phyloP scores from a whole-genome alignment of 2,797 vertebrate species.

The Diplodus sargus region DNA sequence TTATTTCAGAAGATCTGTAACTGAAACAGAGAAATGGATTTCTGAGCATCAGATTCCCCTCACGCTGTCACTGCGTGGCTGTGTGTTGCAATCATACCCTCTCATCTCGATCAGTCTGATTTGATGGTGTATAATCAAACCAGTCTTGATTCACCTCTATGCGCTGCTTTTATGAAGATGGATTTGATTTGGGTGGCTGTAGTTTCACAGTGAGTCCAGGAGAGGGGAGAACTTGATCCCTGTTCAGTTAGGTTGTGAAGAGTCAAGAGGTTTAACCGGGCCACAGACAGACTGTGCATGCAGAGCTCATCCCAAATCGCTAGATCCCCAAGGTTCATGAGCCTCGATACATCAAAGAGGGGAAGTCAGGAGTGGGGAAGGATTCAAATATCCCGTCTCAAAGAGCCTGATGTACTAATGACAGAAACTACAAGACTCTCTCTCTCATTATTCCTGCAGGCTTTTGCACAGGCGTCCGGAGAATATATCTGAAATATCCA shows the following conservation, averaged over 20 bases:
- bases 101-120: conserved; percentile 8
- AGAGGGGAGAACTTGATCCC: conserved; percentile 18
- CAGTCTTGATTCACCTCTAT: not conserved
- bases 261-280: conserved; percentile 44
- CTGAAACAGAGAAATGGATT: not conserved
- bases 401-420: conserved; percentile 3
- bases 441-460: not conserved
- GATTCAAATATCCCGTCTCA: conserved; percentile 9
- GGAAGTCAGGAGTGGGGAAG: conserved; percentile 5
- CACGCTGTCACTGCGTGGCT: not conserved
- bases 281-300: not conserved
- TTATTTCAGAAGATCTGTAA: conserved; percentile 74
- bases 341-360: conserved; percentile 21
- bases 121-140: not conserved
- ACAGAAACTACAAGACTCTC: not conserved
- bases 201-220: conserved; percentile 31
- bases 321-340: conserved; percentile 19
- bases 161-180: conserved; percentile 2
- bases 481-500: not conserved
- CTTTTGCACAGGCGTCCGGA: not conserved
- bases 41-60: not conserved
- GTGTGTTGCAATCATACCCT: not conserved
- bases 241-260: conserved; percentile 12
- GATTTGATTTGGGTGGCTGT: conserved; percentile 24
- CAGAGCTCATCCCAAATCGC: conserved; percentile 20